Evolutionary conservation across 2,113 vertebrate species (phyloP).

Genomic region (Oreocharis arfaki): DNA sequence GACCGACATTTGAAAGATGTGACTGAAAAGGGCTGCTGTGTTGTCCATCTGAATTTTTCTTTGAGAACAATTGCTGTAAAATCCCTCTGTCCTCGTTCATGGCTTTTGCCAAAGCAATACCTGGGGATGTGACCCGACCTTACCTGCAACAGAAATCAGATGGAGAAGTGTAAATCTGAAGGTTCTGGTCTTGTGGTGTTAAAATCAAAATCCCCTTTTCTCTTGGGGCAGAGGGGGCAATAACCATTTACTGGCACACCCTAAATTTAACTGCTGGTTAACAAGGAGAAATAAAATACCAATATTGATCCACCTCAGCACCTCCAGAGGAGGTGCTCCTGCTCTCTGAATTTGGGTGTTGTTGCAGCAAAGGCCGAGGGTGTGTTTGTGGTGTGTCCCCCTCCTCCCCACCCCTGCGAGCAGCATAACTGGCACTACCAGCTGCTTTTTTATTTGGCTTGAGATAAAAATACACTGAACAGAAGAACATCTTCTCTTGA

Average conservation of each 20-base stretch:
- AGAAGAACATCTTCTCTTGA: constrained; percentile 54
- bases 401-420: constrained; percentile 13
- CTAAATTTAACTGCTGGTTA: not conserved
- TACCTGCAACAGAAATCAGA: not conserved
- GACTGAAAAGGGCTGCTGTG: not conserved
- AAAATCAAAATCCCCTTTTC: not conserved
- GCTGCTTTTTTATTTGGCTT: constrained; percentile 56
- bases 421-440: constrained; percentile 64
- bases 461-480: constrained; percentile 62
- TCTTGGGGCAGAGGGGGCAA: not conserved
- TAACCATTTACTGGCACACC: not conserved
- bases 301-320: not conserved
- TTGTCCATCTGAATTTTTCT: not conserved
- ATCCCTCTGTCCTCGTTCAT: not conserved
- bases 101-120: not conserved
- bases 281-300: not conserved
- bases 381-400: not conserved
- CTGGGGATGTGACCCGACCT: not conserved
- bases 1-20: not conserved
- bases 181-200: not conserved
- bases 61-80: not conserved
- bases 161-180: not conserved
- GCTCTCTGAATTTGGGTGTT: not conserved
- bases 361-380: not conserved
- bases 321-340: not conserved